Evolutionary conservation across 1,140 invertebrate species (phyloP).

Genomic region (Panonychus citri): DNA sequence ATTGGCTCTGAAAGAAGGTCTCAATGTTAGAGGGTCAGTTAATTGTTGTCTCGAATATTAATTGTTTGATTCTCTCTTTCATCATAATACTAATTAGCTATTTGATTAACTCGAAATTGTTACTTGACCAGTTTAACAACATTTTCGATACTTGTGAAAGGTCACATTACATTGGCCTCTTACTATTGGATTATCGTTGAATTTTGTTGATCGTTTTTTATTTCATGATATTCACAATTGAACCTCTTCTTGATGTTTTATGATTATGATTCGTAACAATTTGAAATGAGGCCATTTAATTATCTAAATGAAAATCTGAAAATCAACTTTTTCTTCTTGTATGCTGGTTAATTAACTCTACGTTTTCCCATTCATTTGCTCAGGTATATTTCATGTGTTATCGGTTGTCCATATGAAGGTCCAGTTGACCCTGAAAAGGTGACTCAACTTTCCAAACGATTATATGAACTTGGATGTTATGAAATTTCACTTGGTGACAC

Average conservation of each 20-base stretch:
- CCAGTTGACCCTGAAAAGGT: slow-evolving; percentile 46
- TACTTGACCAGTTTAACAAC: too few species aligned
- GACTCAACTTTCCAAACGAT: slow-evolving; percentile 38
- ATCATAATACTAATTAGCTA: too few species aligned
- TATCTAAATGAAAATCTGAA: not conserved
- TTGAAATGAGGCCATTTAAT: not conserved
- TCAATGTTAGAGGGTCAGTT: slow-evolving; percentile 34
- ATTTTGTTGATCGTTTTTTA: too few species aligned
- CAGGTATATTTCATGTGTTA: slow-evolving; percentile 11
- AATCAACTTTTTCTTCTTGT: slow-evolving; percentile 8
- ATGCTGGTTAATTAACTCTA: slow-evolving; percentile 42
- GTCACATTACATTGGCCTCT: too few species aligned
- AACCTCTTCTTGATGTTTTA: not conserved
- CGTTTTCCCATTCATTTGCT: not conserved
- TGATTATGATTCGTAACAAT: slow-evolving; percentile 27
- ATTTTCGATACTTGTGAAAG: too few species aligned
- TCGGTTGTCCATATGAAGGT: slow-evolving; percentile 93
- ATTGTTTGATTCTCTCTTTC: too few species aligned
- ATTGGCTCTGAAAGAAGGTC: slow-evolving; percentile 38
- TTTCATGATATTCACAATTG: not conserved
- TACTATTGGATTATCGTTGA: too few species aligned
- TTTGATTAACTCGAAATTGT: too few species aligned
- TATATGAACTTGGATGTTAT: slow-evolving; percentile 68
- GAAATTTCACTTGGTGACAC: slow-evolving; percentile 93
- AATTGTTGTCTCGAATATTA: too few species aligned